A percentile compares a stretch with the other conserved stretches of the same genome.
Conservation (phyloP, 2,797 vertebrate species). For the Myiothlypis chrysogaster region DNA sequence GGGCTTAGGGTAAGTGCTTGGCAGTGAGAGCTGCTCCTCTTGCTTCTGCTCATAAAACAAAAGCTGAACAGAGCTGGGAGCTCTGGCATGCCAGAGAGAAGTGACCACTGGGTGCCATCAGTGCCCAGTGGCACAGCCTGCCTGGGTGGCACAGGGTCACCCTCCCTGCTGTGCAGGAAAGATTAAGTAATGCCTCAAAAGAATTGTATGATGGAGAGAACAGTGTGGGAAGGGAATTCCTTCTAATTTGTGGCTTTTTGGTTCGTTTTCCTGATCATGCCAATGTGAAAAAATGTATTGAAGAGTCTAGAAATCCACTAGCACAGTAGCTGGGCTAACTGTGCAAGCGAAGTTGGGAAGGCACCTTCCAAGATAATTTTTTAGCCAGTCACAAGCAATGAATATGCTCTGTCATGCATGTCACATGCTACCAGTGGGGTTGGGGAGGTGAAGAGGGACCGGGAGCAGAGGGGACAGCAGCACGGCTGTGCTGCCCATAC, state of each 20-base stretch:
- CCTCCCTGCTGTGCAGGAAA: not conserved
- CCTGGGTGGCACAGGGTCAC: not conserved
- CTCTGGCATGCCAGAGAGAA: not conserved
- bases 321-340: not conserved
- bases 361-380: not conserved
- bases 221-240: not conserved
- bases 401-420: not conserved
- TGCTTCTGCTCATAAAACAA: not conserved
- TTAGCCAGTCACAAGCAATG: not conserved
- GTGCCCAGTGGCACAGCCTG: not conserved
- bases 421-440: fast-evolving
- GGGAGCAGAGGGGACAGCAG: not conserved
- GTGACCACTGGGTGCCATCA: fast-evolving
- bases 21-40: not conserved
- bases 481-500: fast-evolving
- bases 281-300: not conserved
- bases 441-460: not conserved
- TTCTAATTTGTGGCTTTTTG: not conserved
- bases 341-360: not conserved
- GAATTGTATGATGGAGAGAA: not conserved
- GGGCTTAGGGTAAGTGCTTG: not conserved
- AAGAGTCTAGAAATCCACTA: not conserved
- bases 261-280: not conserved
- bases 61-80: not conserved
- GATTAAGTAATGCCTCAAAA: not conserved